phyloP scores from a whole-genome alignment of 2,797 vertebrate species.

The Channa striata region DNA sequence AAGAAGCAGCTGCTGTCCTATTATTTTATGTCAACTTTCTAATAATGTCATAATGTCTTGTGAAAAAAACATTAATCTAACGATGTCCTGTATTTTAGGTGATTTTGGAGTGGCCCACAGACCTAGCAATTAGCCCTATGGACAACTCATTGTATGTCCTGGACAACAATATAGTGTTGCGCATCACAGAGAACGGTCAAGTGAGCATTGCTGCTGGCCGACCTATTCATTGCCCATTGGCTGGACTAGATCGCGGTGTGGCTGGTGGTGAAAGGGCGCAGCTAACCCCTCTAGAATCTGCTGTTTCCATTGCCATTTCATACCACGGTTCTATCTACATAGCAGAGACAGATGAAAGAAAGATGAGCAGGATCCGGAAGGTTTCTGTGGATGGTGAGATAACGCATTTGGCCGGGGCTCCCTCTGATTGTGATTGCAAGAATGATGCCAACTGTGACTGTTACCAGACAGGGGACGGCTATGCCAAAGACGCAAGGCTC shows the following conservation, averaged over 20 bases:
- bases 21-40: background rate
- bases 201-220: constrained; percentile 95
- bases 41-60: background rate
- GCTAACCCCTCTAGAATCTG: constrained; percentile 92
- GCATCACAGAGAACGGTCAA: constrained; percentile 95
- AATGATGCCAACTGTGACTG: constrained; percentile 99
- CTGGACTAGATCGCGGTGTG: constrained; percentile 86
- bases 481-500: constrained; percentile 96
- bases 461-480: constrained; percentile 95
- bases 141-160: constrained; percentile 97
- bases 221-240: constrained; percentile 94
- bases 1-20: background rate
- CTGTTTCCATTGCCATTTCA: constrained; percentile 93
- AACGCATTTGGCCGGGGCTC: constrained; percentile 92
- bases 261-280: constrained; percentile 89
- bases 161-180: constrained; percentile 96
- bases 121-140: constrained; percentile 96
- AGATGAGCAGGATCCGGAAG: constrained; percentile 94
- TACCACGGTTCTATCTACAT: constrained; percentile 94
- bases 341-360: constrained; percentile 95
- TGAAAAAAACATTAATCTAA: background rate
- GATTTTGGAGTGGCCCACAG: constrained; percentile 97
- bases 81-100: constrained; percentile 83
- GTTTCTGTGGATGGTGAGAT: constrained; percentile 97
- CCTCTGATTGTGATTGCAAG: constrained; percentile 97